Evolutionary conservation across 1,140 invertebrate species (phyloP).

Genomic region (Pectinophora gossypiella): DNA sequence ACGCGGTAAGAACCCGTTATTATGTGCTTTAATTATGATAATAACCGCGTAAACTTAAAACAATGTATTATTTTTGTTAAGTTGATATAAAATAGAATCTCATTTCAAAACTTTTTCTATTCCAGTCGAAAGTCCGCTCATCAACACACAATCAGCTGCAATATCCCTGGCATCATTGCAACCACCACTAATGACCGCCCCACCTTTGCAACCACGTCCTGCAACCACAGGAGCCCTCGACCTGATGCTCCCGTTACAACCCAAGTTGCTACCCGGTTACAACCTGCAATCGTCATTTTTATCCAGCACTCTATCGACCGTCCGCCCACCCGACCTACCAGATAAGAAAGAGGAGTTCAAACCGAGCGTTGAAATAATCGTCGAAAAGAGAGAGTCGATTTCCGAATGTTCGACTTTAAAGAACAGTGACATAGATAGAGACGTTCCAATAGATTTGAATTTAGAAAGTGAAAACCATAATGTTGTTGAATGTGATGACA

Average conservation of each 20-base stretch:
- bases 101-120: too few relatives aligned
- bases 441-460: constrained; percentile 32
- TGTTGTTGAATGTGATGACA: constrained; percentile 21
- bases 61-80: too few relatives aligned
- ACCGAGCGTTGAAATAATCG: constrained; percentile 51
- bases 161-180: constrained; percentile 69
- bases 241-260: constrained; percentile 79
- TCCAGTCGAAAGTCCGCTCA: constrained; percentile 68
- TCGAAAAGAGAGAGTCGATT: constrained; percentile 49
- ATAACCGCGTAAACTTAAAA: too few relatives aligned
- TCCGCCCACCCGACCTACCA: constrained; percentile 58
- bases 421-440: constrained; percentile 19
- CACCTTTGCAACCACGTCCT: constrained; percentile 79
- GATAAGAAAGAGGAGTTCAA: constrained; percentile 33
- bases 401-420: constrained; percentile 27
- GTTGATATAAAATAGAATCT: too few relatives aligned
- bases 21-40: too few relatives aligned
- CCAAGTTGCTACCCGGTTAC: constrained; percentile 76
- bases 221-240: constrained; percentile 80
- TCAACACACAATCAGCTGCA: constrained; percentile 65
- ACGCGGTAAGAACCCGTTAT: too few relatives aligned
- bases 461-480: constrained; percentile 30
- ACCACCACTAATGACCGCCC: constrained; percentile 67
- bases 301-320: constrained; percentile 62
- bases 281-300: constrained; percentile 64